Evolutionary conservation across 2,797 vertebrate genomes (phyloP).

Genomic region (Falco concolor): DNA sequence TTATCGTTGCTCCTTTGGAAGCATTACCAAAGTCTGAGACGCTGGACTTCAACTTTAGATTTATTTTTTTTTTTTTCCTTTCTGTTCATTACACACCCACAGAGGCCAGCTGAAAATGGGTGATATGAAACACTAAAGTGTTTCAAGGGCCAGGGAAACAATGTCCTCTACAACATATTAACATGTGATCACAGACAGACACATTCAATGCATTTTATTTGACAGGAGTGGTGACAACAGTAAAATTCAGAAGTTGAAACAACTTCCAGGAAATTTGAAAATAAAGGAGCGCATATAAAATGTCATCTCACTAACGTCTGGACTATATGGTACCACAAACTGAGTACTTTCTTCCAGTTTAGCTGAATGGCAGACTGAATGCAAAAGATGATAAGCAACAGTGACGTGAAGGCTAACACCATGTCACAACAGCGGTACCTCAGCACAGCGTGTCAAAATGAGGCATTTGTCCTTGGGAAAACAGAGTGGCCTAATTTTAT

Average conservation of each 20-base stretch:
- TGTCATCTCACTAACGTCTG: neutral
- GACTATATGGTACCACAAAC: neutral
- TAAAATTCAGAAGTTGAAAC: neutral
- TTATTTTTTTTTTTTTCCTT: neutral
- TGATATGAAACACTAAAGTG: neutral
- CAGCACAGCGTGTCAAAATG: slow-evolving; percentile 5
- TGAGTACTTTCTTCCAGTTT: neutral
- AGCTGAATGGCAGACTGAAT: neutral
- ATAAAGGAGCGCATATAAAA: neutral
- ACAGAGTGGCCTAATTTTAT: neutral
- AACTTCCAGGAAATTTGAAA: neutral
- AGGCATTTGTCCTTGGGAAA: slow-evolving; percentile 14
- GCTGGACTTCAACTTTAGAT: neutral
- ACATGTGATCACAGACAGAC: neutral
- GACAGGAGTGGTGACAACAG: neutral
- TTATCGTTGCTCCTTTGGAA: neutral
- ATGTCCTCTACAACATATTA: neutral
- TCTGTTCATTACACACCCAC: neutral
- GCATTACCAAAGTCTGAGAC: neutral
- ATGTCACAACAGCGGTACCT: slow-evolving; percentile 24
- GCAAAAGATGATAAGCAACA: neutral
- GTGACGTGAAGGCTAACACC: slow-evolving; percentile 25
- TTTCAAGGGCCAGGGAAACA: neutral
- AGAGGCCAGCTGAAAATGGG: neutral
- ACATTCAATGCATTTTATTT: neutral